These are phyloP conservation scores for Cygnus atratus DNA, from an alignment of 2,113 vertebrate species.

Conservation along the genomic window DNA sequence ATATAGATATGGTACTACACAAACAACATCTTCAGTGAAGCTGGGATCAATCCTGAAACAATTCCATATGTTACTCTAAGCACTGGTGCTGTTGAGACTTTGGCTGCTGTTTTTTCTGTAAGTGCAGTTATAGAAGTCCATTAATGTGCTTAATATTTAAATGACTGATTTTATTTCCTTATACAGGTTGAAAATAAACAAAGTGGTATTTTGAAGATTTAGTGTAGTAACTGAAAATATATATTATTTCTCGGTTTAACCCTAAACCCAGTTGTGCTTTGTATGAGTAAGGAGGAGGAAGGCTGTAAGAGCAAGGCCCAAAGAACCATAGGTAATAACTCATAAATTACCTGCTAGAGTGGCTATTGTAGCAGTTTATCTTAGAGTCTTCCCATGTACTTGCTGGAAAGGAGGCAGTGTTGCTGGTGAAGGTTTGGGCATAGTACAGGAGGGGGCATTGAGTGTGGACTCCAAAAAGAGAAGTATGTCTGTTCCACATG, in stretches of 20 bases:
- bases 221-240: not conserved
- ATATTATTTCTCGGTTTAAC: not conserved
- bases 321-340: not conserved
- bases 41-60: constrained; percentile 79
- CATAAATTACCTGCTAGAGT: not conserved
- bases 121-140: constrained; percentile 68
- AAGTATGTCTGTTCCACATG: not conserved
- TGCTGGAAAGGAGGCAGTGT: not conserved
- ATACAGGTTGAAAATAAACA: not conserved
- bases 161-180: not conserved
- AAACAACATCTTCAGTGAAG: constrained; percentile 85
- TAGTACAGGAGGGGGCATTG: fast-evolving
- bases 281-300: not conserved
- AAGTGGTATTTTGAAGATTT: not conserved
- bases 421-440: not conserved
- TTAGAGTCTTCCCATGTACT: fast-evolving
- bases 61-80: constrained; percentile 91
- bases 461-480: not conserved
- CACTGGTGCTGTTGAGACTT: constrained; percentile 86
- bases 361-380: not conserved
- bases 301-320: not conserved
- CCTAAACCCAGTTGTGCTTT: not conserved
- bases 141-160: not conserved
- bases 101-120: constrained; percentile 90
- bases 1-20: constrained; percentile 97